These are phyloP conservation scores for Diaphora mendica DNA, from an alignment of 2,888 invertebrate species.

Conservation along the genomic window DNA sequence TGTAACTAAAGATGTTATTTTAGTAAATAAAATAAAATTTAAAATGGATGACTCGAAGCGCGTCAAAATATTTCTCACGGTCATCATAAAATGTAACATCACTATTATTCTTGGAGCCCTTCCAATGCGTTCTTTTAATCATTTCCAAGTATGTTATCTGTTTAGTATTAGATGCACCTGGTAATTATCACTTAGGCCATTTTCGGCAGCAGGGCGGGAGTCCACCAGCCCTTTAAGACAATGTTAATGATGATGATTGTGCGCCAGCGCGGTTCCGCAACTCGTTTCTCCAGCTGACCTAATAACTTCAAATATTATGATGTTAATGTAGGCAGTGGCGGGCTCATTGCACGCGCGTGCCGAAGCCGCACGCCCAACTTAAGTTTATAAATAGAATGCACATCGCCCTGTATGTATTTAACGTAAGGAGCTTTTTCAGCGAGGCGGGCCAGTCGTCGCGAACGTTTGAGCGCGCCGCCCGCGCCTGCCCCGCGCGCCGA, in stretches of 20 bases:
- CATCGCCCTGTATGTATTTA: constrained; percentile 78
- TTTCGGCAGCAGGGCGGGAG: constrained; percentile 5
- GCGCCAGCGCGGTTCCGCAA: constrained; percentile 55
- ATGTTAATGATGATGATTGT: constrained; percentile 46
- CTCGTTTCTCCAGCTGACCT: constrained; percentile 77
- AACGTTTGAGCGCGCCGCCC: constrained; percentile 73
- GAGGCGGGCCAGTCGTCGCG: constrained; percentile 76
- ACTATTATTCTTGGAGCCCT: constrained; percentile 74
- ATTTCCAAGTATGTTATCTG: constrained; percentile 46
- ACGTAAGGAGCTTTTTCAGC: constrained; percentile 81
- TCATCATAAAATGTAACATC: constrained; percentile 64
- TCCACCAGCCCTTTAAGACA: constrained; percentile 16
- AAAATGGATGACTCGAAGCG: constrained; percentile 45
- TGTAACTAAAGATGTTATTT: constrained; percentile 76
- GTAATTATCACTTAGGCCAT: constrained; percentile 2
- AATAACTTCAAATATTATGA: constrained; percentile 81
- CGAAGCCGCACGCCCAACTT: constrained; percentile 77
- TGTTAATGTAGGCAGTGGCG: constrained; percentile 69
- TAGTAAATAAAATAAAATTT: constrained; percentile 75
- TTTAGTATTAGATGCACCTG: constrained; percentile 50
- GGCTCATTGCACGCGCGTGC: constrained; percentile 73
- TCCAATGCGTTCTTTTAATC: constrained; percentile 67
- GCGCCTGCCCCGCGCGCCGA: constrained; percentile 66
- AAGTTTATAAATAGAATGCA: constrained; percentile 84
- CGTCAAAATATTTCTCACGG: constrained; percentile 60